Evolutionary conservation across 64 coral and sea anemone genomes (phyloP), one percentile per base, ranked within the genome.

Genomic region (Montipora efflorescens): DNA sequence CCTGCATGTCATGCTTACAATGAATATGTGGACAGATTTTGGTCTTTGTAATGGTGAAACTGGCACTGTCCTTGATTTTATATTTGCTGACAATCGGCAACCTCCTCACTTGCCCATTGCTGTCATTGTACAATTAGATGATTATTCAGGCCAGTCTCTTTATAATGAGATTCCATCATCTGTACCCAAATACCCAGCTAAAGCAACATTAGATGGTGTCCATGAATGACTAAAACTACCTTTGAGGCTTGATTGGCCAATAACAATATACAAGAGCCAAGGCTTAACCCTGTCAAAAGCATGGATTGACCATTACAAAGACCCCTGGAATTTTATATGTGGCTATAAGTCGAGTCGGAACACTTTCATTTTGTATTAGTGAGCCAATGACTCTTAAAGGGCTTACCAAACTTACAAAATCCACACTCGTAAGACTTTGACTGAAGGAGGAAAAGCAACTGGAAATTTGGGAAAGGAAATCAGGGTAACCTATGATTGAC

Each of bases 191-290:
- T 74, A 21, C 25, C 19, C 71, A 74, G 25, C 19, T 25, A 74
- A n/a, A 74, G 71, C 25, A 74, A 36, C 28, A 36, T 36, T 36
- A 36, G 28, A 36, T 36, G 28, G 28, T 36, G 28, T 36, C 28
- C 28, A 36, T 36, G 28, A 36, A 36, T 36, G 28, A 36, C 28
- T 36, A 36, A 36, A 36, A 36, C 28, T 36, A 36, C 87, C 87
- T 90, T 75, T 90, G 5, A 90, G 78, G 61, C 74, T 79, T 76
- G 48, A 73, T 52, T 90, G 87, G 75, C 74, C 87, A 44, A 90
- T 90, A 4, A 90, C 87, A 50, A 90, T 90, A 22, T 49, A 90
- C 50, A 90, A 90, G 48, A 90, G 74, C 74, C 87, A 78, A 52
- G 87, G 87, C 11, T 77, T 90, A 74, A 90, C 82, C 12, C 45